Evolutionary conservation across 2,888 invertebrate genomes (phyloP), one percentile per base, ranked within the genome.

Genomic region (Leucania comma): DNA sequence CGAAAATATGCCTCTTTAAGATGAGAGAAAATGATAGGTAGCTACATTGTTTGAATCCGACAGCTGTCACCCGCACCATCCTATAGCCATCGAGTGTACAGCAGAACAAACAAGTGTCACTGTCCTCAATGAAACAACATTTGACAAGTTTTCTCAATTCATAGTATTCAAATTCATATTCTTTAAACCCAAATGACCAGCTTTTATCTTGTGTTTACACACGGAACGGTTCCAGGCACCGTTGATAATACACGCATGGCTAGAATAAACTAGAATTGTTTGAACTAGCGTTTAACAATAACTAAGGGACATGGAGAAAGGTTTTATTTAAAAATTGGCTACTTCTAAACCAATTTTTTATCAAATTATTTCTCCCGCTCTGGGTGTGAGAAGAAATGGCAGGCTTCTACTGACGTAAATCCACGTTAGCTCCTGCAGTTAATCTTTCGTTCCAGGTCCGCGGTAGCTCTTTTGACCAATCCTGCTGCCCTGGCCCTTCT

Each of bases 141-240:
- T 38, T 38, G 29, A 17, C 17, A 62, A 73, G 48, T 29, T 46
- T 57, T 10, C 26, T 70, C 35, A 56, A 57, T 46, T 61, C 29
- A 56, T 51, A 61, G 58, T 35, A 72, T 60, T 68, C n/a, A n/a
- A n/a, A n/a, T n/a, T n/a, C n/a, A n/a, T n/a, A n/a, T n/a, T n/a
- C n/a, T n/a, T n/a, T n/a, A n/a, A n/a, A n/a, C n/a, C n/a, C 12
- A 53, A 67, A 62, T 56, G 54, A 56, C 22, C 46, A 46, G 58
- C 32, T 63, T 80, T 81, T 80, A 82, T 81, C 83, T 72, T 17
- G 26, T 75, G 71, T 80, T 72, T 76, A 70, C 54, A 60, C 53
- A 67, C 42, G 61, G 59, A 72, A 62, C 59, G 72, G 81, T 81
- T 80, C 84, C 81, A 72, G 77, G 78, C 71, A 68, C 65, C 72